phyloP scores from a whole-genome alignment of 2,113 vertebrate species.

The Cettia cetti region DNA sequence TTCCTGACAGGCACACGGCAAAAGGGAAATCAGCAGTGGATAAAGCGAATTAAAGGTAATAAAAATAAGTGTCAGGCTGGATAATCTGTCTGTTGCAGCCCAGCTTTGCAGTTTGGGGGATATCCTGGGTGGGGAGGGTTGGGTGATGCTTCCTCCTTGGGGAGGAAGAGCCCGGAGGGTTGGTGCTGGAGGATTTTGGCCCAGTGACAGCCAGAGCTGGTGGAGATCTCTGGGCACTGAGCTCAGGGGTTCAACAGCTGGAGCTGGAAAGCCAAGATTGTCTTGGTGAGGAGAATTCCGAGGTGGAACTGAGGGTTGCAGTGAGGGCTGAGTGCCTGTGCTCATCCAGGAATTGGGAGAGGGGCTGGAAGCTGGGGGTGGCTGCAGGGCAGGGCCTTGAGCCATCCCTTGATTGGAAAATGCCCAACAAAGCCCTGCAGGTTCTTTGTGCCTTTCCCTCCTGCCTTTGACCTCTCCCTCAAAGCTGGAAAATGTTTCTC shows the following conservation, averaged over 20 bases:
- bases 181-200: not conserved
- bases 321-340: not conserved
- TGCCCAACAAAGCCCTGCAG: not conserved
- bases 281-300: not conserved
- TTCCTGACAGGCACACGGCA: not conserved
- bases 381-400: not conserved
- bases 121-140: not conserved
- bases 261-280: not conserved
- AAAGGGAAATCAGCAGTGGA: conserved; percentile 31
- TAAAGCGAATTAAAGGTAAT: conserved; percentile 35
- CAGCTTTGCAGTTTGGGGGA: not conserved
- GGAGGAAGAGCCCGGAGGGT: not conserved
- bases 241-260: not conserved
- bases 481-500: fast-evolving
- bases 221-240: fast-evolving
- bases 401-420: not conserved
- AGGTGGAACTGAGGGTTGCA: not conserved
- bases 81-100: not conserved
- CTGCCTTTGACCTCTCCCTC: not conserved
- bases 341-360: too few species aligned
- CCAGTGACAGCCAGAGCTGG: not conserved
- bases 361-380: not conserved
- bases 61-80: not conserved
- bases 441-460: not conserved
- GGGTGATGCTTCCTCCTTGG: not conserved